phyloP scores from a whole-genome alignment of 2,797 vertebrate genomes.

The Sebastolobus altivelis region DNA sequence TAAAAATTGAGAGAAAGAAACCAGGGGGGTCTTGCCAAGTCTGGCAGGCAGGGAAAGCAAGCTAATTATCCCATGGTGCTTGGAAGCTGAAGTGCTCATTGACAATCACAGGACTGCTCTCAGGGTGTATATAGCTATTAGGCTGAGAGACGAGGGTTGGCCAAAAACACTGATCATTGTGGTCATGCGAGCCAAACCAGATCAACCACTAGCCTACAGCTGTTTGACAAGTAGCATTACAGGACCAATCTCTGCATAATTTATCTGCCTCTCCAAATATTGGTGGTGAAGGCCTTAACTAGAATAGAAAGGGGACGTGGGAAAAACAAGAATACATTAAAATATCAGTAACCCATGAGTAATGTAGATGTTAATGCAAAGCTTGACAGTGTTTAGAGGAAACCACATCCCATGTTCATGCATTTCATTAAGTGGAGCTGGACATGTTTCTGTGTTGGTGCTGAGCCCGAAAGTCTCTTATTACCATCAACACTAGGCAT shows the following conservation, averaged over 20 bases:
- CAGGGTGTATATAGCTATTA: slow-evolving; percentile 67
- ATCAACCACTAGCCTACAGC: slow-evolving; percentile 54
- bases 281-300: slow-evolving; percentile 18
- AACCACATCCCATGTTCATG: neutral
- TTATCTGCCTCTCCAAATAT: slow-evolving; percentile 18
- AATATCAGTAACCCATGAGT: neutral
- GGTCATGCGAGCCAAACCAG: slow-evolving; percentile 59
- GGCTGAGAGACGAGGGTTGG: slow-evolving; percentile 62
- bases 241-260: slow-evolving; percentile 37
- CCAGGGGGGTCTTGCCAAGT: slow-evolving; percentile 66
- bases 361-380: slow-evolving; percentile 11
- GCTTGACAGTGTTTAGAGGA: neutral
- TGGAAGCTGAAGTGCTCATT: slow-evolving; percentile 79
- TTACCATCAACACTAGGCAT: neutral
- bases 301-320: neutral
- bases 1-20: slow-evolving; percentile 44
- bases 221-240: slow-evolving; percentile 43
- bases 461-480: neutral
- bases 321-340: slow-evolving; percentile 5
- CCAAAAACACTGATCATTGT: slow-evolving; percentile 67
- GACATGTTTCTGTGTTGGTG: neutral
- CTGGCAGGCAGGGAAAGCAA: slow-evolving; percentile 76
- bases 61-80: slow-evolving; percentile 82
- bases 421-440: neutral
- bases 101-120: slow-evolving; percentile 78